Evolutionary conservation across 2,797 vertebrate species (phyloP), one percentile per base, ranked within the genome.

Genomic region (Gadopsis marmoratus): DNA sequence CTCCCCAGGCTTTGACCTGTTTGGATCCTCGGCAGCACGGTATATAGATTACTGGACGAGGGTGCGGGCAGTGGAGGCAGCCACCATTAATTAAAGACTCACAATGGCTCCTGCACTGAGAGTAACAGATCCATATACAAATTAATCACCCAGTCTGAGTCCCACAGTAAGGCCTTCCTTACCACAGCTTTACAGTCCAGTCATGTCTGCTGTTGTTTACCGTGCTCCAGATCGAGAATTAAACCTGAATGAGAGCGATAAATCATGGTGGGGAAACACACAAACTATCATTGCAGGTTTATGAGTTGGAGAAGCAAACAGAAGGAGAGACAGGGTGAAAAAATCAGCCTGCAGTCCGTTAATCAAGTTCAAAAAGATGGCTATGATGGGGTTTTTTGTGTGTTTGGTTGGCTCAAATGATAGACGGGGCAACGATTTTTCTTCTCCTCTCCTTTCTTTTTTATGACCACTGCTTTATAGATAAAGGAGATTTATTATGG

Each of bases 201-300:
- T 93, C 94, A 95, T 94, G 95, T 95, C 92, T 86, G 51, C 86
- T 88, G 93, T 94, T 95, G 94, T 95, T 94, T 95, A 94, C 94
- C 76, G 89, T 90, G 91, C 92, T 93, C 89, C 90, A 91, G 90
- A 94, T 94, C 90, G 88, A 94, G 94, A 95, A 95, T 94, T 95
- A 95, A 95, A 94, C 90, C 92, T 94, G 95, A 95, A 95, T 94
- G 93, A 94, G 92, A 92, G 92, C 85, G 84, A 95, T 95, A 95
- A 94, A 95, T 95, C 94, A 94, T 86, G 78, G 79, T 81, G 80
- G 79, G 80, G 89, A 90, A 93, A 93, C 93, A 93, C 92, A 93
- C 88, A 87, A 89, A 88, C 84, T 90, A 91, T 85, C 87, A 76
- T 88, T 86, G 81, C 87, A 88, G 92, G 92, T 94, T 93, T 93